Base-by-base conservation (phyloP, 2,797 vertebrate genomes). In the Mastacembelus armatus region DNA sequence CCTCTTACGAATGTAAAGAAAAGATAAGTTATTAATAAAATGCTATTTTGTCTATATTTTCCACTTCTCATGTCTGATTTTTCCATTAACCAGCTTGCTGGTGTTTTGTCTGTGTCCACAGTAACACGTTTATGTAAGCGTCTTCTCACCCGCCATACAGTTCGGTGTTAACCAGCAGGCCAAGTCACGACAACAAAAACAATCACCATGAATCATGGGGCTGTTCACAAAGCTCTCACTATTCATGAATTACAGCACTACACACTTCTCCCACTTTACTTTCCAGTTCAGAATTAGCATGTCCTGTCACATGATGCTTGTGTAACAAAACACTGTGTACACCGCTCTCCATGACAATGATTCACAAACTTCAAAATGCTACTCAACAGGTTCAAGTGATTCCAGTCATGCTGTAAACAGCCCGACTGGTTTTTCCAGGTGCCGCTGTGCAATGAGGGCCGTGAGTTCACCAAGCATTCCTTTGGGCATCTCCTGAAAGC, bases 21-120 rank as follows among this genome's bases (percentile, higher is more conserved):
- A 95, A 92, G 89, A 93, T 98, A 99, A 98, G 93, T 99, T 98
- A 99, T 99, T 98, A 98, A 98, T 99, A 98, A 98, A 99, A 96
- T 94, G 94, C 94, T 99, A 99, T 98, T 98, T 99, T 98, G 95
- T 94, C 95, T 98, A 98, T 77, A 88, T 24, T 94, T 91, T 81
- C 86, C 67, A 90, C 87, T 60, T 68, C 61, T 68, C 26, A 0
- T 42, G 64, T 18, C 40, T 80, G 33, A 83, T 58, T 78, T 55
- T 74, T 19, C 19, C 48, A 26, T 43, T 16, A 6, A 47, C 56
- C 49, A 22, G 2, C 24, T 30, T 4, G 42, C 62, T 55, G 51
- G 32, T 76, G 77, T 85, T 66, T 69, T 62, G 67, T 55, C 63
- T 58, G 58, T 39, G 36, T 74, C 63, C 38, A 36, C 74, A 15